These are phyloP conservation scores for Nomada ferruginata DNA, from an alignment of 2,888 invertebrate genomes.

Conservation along the genomic window DNA sequence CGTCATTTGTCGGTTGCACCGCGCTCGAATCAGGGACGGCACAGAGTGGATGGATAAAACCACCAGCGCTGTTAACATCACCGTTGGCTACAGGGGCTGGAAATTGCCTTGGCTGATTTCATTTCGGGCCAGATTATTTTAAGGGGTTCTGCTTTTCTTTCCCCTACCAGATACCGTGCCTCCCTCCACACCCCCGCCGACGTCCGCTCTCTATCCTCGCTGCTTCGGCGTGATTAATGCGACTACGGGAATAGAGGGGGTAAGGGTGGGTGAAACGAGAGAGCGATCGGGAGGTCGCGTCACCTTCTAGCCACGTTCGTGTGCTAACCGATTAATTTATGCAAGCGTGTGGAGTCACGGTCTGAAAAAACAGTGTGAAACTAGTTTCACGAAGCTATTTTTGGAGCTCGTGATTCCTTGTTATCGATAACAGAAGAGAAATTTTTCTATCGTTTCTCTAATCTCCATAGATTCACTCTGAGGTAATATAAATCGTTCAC, in stretches of 20 bases:
- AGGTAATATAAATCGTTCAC: too few species aligned
- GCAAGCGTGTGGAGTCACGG: conserved; percentile 30
- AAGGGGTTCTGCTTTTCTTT: conserved; percentile 72
- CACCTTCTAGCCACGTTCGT: conserved; percentile 47
- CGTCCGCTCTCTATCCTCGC: conserved; percentile 53
- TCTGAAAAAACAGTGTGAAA: neutral
- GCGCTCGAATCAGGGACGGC: conserved; percentile 64
- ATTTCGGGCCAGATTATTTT: conserved; percentile 84
- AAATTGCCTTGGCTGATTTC: conserved; percentile 84
- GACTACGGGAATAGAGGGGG: conserved; percentile 73
- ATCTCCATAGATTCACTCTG: too few species aligned
- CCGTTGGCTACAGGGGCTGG: conserved; percentile 75
- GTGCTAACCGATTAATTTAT: conserved; percentile 61
- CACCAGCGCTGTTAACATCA: conserved; percentile 71
- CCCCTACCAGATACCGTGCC: conserved; percentile 31
- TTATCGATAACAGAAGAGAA: too few species aligned
- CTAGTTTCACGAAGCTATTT: neutral
- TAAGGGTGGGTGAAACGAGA: conserved; percentile 1
- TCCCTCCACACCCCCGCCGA: conserved; percentile 36
- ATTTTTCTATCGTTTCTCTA: too few species aligned
- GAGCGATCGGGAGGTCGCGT: conserved; percentile 43
- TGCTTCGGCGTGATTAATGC: conserved; percentile 81
- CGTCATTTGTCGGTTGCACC: conserved; percentile 83
- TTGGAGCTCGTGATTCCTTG: too few species aligned
- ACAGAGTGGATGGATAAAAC: conserved; percentile 69